Evolutionary conservation across 2,888 invertebrate genomes (phyloP), one percentile per base, ranked within the genome.

Genomic region (Synergus itoensis): DNA sequence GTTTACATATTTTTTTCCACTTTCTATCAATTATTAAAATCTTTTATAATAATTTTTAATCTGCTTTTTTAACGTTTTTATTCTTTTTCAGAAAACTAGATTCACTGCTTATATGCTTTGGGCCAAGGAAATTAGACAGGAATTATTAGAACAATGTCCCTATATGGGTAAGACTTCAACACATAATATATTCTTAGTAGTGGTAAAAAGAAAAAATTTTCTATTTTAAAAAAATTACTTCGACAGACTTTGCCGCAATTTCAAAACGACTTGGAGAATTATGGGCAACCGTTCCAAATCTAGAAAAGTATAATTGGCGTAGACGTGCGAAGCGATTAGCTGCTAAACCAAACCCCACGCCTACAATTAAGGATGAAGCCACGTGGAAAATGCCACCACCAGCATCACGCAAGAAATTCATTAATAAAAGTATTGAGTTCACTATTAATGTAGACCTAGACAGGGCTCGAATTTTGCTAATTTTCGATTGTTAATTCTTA

Each of bases 101-200:
- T 96, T 96, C 83, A 98, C 98, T 0, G 98, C 98, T 0, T 98
- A 98, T 92, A 97, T 97, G 95, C 93, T 98, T 89, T 98, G 98
- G 97, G 96, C 98, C 0, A 96, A 96, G 85, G 97, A 97, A 87
- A 95, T 96, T 21, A 94, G 98, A 62, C 95, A 96, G 82, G 95
- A 96, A 85, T 93, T 97, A 79, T 93, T 96, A 45, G 93, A 95
- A 76, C 94, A 95, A 83, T 95, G 95, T 89, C 96, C 97, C 0
- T 95, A 95, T 79, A 95, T 96, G 94, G 97, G 94, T 94, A 92
- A 92, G 90, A 4, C 7, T 40, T 18, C 1, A 57, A 57, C 2
- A 8, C 53, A 8, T 18, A 18, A 57, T n/a, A 18, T n/a, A 57
- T 57, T 57, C 3, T n/a, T 9, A 57, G 2, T 8, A 18, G 9